Conservation (phyloP, 2,113 vertebrate species). For the Opisthocomus hoazin region DNA sequence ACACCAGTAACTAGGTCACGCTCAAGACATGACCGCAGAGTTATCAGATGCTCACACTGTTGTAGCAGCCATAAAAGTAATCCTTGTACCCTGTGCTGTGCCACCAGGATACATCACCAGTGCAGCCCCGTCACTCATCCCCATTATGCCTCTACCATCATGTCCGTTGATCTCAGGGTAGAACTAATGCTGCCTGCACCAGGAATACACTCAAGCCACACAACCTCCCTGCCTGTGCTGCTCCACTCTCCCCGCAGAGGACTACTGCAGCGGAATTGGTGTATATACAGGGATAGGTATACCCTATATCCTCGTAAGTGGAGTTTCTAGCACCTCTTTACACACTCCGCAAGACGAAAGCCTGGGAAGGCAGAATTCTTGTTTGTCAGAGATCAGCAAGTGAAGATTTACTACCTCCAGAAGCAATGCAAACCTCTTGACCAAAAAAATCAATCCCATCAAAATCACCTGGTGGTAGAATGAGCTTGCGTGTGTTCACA, state of each 20-base stretch:
- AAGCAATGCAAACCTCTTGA: not conserved
- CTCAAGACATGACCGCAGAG: rapidly evolving
- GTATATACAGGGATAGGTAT: not conserved
- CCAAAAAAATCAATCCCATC: not conserved
- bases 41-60: not conserved
- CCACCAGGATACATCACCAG: too few species aligned
- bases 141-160: not conserved
- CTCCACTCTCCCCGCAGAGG: not conserved
- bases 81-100: not conserved
- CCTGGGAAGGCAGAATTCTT: not conserved
- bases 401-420: not conserved
- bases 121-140: not conserved
- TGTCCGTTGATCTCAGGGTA: not conserved
- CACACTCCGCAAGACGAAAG: not conserved
- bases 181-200: not conserved
- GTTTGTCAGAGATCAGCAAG: not conserved
- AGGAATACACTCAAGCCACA: not conserved
- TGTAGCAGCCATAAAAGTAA: not conserved
- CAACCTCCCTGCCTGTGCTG: not conserved
- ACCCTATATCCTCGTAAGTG: not conserved
- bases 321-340: not conserved
- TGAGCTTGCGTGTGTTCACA: not conserved
- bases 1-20: not conserved
- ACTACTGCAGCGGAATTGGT: not conserved
- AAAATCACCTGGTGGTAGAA: not conserved